A percentile compares a stretch with the other conserved stretches of the same genome.
phyloP scores from a whole-genome alignment of 2,797 vertebrate species.

The Protonibea diacanthus region DNA sequence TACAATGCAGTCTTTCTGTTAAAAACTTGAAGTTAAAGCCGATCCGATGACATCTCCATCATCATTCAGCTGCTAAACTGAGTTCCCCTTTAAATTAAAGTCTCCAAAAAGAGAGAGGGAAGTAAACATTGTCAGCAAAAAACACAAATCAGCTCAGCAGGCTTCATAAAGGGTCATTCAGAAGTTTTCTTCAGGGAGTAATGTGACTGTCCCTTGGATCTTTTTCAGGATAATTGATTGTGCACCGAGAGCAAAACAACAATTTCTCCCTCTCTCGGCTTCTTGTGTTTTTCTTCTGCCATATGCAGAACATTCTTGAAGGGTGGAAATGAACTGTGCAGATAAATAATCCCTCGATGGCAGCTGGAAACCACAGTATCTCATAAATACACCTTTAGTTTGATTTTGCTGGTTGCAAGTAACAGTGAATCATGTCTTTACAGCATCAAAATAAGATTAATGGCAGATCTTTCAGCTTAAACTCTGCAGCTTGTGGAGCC shows the following conservation, averaged over 20 bases:
- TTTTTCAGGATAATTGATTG: slow-evolving; percentile 20
- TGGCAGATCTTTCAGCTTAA: not conserved
- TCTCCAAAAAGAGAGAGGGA: not conserved
- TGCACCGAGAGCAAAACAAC: slow-evolving; percentile 2
- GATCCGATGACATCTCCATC: not conserved
- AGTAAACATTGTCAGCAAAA: not conserved
- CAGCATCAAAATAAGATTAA: not conserved
- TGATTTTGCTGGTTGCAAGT: not conserved
- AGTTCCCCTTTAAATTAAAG: not conserved
- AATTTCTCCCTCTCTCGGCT: not conserved
- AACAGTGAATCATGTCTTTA: not conserved
- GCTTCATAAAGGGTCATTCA: not conserved
- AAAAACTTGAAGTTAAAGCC: too few relatives aligned
- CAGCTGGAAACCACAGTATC: not conserved
- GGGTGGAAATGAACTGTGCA: slow-evolving; percentile 15
- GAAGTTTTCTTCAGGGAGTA: not conserved
- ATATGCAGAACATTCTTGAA: not conserved
- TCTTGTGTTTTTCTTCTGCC: slow-evolving; percentile 1
- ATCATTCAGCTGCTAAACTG: too few relatives aligned
- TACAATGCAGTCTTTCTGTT: not conserved
- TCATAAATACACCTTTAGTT: not conserved
- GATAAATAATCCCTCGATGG: slow-evolving; percentile 10
- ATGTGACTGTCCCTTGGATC: not conserved
- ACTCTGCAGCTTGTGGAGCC: not conserved
- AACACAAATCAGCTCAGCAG: not conserved